Base-by-base conservation (phyloP, 2,888 invertebrate genomes). In the Monochamus alternatus region DNA sequence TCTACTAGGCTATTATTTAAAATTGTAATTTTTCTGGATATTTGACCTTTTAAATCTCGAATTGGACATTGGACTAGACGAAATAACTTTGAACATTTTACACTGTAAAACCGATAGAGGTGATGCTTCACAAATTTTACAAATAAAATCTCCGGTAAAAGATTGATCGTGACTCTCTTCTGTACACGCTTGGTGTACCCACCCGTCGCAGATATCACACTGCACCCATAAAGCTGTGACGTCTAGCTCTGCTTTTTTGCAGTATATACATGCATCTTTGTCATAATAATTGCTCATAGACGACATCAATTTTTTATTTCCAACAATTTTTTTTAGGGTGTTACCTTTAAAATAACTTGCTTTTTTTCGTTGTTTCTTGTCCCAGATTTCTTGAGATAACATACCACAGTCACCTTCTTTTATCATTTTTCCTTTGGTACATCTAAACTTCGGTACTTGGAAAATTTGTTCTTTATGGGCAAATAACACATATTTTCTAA, bases 131-230 rank as follows among this genome's bases (percentile, higher is more conserved):
- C 68, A 69, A 64, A 73, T 31, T 55, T 59, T 64, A 69, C 69
- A 70, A 12, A 60, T 14, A 70, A 76, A 73, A 44, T 10, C 10
- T 55, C 51, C 60, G 4, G 38, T 59, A 22, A 73, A n/a, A 73
- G 58, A 38, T 44, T 68, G 38, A 62, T 65, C 66, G 66, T 8
- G 43, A 32, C 9, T 9, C 30, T 70, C 71, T 51, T 66, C 14
- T 3, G 52, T 32, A 67, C 74, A 75, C n/a, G 31, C 30, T 66
- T 69, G 52, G 47, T 77, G 72, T 47, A 77, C 62, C 73, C 77
- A 77, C 1, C 66, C 63, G 22, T 68, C 32, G 30, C 77, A 77
- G 38, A 30, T 30, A 52, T 75, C 77, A 30, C 73, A 77, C 44
- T 73, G 51, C 3, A 75, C 73, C 75, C 75, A 75, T 30, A 31